Percentiles rank a stretch among this genome's conserved stretches.
phyloP scores from a whole-genome alignment of 2,113 vertebrate genomes.

The Climacteris rufus region DNA sequence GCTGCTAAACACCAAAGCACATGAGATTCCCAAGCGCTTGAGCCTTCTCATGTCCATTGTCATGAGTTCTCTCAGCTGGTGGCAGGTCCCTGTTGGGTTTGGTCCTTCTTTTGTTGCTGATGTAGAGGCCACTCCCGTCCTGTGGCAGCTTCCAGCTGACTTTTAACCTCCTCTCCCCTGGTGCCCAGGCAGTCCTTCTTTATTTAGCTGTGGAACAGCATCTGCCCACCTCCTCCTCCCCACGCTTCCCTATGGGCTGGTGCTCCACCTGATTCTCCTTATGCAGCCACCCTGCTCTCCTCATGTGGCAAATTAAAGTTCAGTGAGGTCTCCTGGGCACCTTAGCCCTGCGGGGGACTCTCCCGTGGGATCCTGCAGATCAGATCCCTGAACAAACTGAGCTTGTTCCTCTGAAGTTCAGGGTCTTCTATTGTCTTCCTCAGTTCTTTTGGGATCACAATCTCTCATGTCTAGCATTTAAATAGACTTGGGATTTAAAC shows the following conservation, averaged over 20 bases:
- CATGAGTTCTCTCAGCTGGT: background rate
- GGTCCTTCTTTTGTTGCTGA: background rate
- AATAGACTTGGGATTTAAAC: background rate
- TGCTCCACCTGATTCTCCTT: background rate
- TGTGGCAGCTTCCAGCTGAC: background rate
- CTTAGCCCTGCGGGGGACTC: background rate
- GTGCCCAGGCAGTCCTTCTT: background rate
- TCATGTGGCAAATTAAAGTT: background rate
- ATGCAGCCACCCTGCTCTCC: background rate
- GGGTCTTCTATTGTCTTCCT: background rate
- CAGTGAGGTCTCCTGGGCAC: background rate
- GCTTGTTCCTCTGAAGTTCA: background rate
- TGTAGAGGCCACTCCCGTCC: background rate
- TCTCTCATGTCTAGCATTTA: background rate
- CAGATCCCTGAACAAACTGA: background rate
- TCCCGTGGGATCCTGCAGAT: background rate
- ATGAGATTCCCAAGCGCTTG: background rate
- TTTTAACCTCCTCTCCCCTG: background rate
- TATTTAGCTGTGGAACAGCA: background rate
- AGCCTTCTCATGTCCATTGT: background rate
- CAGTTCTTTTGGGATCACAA: background rate
- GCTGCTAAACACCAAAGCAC: background rate
- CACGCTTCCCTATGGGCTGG: background rate
- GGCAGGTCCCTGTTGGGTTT: background rate
- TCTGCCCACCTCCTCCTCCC: accelerated